Percentiles rank a stretch among this genome's conserved stretches.
Conservation (phyloP, 2,888 invertebrate genomes). For the Sarcophaga carnaria region DNA sequence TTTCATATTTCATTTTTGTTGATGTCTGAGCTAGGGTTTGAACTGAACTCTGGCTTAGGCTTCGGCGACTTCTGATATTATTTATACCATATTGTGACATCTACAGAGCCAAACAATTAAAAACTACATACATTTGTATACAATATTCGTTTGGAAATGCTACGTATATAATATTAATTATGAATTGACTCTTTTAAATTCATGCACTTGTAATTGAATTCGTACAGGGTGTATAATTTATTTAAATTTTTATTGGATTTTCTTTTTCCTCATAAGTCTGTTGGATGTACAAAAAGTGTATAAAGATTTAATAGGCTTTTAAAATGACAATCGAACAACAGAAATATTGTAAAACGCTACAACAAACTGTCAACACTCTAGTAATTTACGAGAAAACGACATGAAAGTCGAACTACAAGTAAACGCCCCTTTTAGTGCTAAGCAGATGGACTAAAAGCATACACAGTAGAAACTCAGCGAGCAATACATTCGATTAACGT, state of each 20-base stretch:
- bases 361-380: slow-evolving; percentile 67
- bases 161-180: too few species aligned
- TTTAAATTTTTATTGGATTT: slow-evolving; percentile 27
- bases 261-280: slow-evolving; percentile 5
- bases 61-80: too few species aligned
- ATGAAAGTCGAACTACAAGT: slow-evolving; percentile 46
- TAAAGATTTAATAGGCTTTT: slow-evolving; percentile 62
- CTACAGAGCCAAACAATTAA: too few species aligned
- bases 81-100: too few species aligned
- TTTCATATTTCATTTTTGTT: too few species aligned
- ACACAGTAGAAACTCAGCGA: not conserved
- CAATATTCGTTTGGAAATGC: too few species aligned
- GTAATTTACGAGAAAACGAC: slow-evolving; percentile 67
- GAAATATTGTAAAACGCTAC: slow-evolving; percentile 45
- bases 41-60: too few species aligned
- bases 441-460: slow-evolving; percentile 53
- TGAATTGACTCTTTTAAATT: slow-evolving; percentile 41
- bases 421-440: slow-evolving; percentile 64
- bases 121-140: too few species aligned
- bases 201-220: slow-evolving; percentile 6
- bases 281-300: slow-evolving; percentile 18
- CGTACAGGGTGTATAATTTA: slow-evolving; percentile 33
- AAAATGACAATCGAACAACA: slow-evolving; percentile 63
- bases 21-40: too few species aligned
- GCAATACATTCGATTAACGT: not conserved